Percentiles rank a stretch among this genome's conserved stretches.
These are phyloP conservation scores for Parambassis ranga DNA, from an alignment of 2,797 vertebrate species.

Conservation along the genomic window DNA sequence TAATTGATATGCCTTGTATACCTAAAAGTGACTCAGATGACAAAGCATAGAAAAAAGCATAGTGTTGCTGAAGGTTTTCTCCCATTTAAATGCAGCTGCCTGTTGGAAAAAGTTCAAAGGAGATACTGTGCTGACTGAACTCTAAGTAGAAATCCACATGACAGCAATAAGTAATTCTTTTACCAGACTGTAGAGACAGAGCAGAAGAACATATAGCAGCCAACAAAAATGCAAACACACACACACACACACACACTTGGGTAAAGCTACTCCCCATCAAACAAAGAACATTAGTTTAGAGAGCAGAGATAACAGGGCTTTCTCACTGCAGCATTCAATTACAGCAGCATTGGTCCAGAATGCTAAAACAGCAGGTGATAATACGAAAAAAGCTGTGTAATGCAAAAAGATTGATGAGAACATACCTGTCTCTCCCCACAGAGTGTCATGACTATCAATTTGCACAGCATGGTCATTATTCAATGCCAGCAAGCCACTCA, in stretches of 20 bases:
- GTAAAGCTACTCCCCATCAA: constrained; percentile 18
- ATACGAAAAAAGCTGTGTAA: constrained; percentile 39
- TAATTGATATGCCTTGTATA: background rate
- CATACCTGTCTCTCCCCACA: constrained; percentile 99
- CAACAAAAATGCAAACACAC: no score
- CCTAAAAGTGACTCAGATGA: background rate
- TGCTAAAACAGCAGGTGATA: constrained; percentile 57
- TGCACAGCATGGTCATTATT: constrained; percentile 87
- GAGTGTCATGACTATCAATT: constrained; percentile 91
- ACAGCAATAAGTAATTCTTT: constrained; percentile 44
- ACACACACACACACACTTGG: background rate
- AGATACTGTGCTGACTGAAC: constrained; percentile 40
- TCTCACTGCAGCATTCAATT: constrained; percentile 34
- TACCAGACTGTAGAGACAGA: constrained; percentile 39
- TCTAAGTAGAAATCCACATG: constrained; percentile 53
- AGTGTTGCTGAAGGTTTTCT: constrained; percentile 19
- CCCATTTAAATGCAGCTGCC: constrained; percentile 21
- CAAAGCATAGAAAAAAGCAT: no score
- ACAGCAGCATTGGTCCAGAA: constrained; percentile 34
- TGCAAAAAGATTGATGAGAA: constrained; percentile 67
- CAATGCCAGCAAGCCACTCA: constrained; percentile 87
- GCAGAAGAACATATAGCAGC: constrained; percentile 17
- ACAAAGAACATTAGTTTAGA: constrained; percentile 17
- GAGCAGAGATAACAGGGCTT: constrained; percentile 14
- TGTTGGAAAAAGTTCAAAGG: constrained; percentile 37